Base-by-base conservation (phyloP, 2,797 vertebrate genomes). In the Numenius phaeopus region DNA sequence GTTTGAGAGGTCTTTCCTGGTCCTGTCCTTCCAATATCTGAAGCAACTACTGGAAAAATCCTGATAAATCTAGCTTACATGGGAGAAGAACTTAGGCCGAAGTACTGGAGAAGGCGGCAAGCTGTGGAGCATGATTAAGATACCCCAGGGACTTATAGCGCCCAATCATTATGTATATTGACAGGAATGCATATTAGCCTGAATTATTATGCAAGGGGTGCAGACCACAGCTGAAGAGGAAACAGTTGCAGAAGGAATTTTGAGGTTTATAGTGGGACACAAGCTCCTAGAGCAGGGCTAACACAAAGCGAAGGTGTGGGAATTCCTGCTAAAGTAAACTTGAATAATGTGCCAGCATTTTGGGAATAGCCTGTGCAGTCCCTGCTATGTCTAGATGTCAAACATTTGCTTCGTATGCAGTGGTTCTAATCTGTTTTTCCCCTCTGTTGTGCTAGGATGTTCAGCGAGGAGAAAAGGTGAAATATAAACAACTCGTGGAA, bases 391-490 rank as follows among this genome's bases (percentile, higher is more conserved):
- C 16, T 54, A 29, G 12, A 9, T 55, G 55, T 30, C 46, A 70
- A 15, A 57, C 14, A 6, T 57, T 55, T 49, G 39, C 46, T 49
- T 88, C 34, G 4, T 22, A 14, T 23, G 20, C 24, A 34, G 52
- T 29, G 42, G 22, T 86, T 76, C 66, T 78, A 7, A 91, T 24
- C 30, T 67, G 15, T 2, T 46, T 70, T 85, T 42, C 9, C 30
- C 6, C 29, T 81, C 20, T 2, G 0, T 50, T 70, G 70, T 69
- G 34, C 87, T 78, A 98, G 98, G 98, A 92, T 94, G 96, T 98
- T 94, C 94, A 98, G 50, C 97, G 90, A 96, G 97, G 94, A 61
- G 98, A 98, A 61, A 98, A 92, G 90, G 96, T 97, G 67, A 98
- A 97, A 22, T 98, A 98, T 72, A 95, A 78, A 72, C 96, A 93